Conservation (phyloP, 2,113 vertebrate genomes). For the Oryzias celebensis region DNA sequence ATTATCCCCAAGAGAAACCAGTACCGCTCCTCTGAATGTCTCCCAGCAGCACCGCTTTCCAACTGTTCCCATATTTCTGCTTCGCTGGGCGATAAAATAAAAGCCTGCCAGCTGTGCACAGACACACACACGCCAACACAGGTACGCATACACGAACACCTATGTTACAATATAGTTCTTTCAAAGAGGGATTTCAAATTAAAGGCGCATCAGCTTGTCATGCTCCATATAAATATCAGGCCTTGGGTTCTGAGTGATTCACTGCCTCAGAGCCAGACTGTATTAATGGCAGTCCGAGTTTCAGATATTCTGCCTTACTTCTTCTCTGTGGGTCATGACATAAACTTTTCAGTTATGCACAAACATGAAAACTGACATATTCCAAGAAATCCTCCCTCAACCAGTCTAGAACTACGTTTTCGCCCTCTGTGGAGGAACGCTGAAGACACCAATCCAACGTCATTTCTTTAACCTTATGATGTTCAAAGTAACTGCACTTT, state of each 20-base stretch:
- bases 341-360: slow-evolving; percentile 10
- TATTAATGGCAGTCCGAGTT: slow-evolving; percentile 28
- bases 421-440: slow-evolving; percentile 2
- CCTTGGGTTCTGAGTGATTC: slow-evolving; percentile 47
- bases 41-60: slow-evolving; percentile 62
- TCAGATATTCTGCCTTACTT: slow-evolving; percentile 19
- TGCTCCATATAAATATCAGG: slow-evolving; percentile 47
- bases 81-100: slow-evolving; percentile 76
- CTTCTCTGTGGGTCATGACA: slow-evolving; percentile 6
- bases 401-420: not conserved
- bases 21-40: slow-evolving; percentile 65
- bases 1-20: slow-evolving; percentile 64
- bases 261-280: slow-evolving; percentile 41
- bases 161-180: slow-evolving; percentile 41
- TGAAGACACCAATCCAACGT: slow-evolving; percentile 4
- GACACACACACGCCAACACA: slow-evolving; percentile 15
- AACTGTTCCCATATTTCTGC: slow-evolving; percentile 74
- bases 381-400: not conserved
- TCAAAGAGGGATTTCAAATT: slow-evolving; percentile 63
- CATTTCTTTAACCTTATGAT: slow-evolving; percentile 14
- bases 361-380: slow-evolving; percentile 24
- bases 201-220: slow-evolving; percentile 40
- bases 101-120: slow-evolving; percentile 44
- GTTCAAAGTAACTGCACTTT: not conserved
- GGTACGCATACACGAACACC: slow-evolving; percentile 15